A percentile compares a stretch with the other conserved stretches of the same genome.
Conservation (phyloP, 2,113 vertebrate species). For the Prionailurus bengalensis region DNA sequence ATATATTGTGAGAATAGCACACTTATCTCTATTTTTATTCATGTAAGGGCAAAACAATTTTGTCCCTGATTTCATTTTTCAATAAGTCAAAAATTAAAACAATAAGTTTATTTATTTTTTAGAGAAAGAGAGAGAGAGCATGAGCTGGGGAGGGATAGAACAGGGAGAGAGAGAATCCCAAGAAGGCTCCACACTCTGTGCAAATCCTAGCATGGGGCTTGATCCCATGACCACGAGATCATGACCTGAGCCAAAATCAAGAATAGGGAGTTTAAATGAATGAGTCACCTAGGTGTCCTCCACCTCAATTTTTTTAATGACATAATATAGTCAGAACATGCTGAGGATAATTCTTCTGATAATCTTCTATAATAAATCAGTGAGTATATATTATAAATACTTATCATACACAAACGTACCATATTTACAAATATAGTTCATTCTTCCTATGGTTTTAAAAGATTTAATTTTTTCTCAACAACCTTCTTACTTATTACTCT, state of each 20-base stretch:
- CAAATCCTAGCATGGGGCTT: too few species aligned
- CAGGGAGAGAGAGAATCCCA: too few species aligned
- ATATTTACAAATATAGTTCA: neutral
- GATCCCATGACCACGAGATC: too few species aligned
- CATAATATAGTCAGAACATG: neutral
- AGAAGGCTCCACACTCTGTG: too few species aligned
- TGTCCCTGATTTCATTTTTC: neutral
- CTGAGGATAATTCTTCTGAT: neutral
- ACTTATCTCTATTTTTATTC: neutral
- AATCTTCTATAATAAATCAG: neutral
- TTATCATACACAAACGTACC: neutral
- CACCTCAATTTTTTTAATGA: neutral
- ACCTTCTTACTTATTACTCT: neutral
- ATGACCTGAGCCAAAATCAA: too few species aligned
- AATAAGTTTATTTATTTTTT: too few species aligned
- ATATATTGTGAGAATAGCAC: neutral
- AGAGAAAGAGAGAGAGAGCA: too few species aligned
- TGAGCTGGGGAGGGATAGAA: too few species aligned
- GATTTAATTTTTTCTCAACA: neutral
- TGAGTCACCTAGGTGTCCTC: too few species aligned
- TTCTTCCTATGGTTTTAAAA: neutral
- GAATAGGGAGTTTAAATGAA: too few species aligned
- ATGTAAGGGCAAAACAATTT: neutral
- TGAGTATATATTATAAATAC: neutral
- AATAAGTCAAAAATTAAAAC: neutral